Percentiles rank a stretch among this genome's conserved stretches.
phyloP scores from a whole-genome alignment of 2,797 vertebrate genomes.

The Varecia variegata region DNA sequence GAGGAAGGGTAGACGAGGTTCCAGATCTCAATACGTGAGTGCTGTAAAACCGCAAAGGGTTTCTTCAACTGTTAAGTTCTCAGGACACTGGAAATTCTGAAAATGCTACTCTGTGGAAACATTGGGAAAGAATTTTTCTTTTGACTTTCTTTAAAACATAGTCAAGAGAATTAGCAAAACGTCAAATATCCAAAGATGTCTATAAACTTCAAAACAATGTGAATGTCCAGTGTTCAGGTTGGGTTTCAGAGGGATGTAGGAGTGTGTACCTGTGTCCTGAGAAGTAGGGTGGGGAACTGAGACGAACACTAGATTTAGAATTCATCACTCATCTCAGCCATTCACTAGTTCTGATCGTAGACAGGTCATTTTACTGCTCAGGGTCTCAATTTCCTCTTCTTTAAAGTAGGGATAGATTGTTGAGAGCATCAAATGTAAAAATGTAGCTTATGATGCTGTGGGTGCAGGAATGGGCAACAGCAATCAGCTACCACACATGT shows the following conservation, averaged over 20 bases:
- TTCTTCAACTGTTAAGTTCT: not conserved
- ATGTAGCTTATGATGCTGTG: not conserved
- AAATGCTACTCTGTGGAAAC: not conserved
- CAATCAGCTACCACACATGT: not conserved
- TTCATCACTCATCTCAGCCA: not conserved
- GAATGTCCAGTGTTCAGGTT: not conserved
- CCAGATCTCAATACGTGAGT: not conserved
- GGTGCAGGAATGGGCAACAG: not conserved
- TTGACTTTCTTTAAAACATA: not conserved
- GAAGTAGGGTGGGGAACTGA: not conserved
- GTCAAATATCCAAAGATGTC: not conserved
- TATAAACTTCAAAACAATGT: not conserved
- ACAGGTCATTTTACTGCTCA: not conserved
- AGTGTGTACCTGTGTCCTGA: not conserved
- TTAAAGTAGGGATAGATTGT: not conserved
- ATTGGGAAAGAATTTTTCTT: not conserved
- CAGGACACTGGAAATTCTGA: not conserved
- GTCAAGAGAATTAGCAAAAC: constrained; percentile 4
- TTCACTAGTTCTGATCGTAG: not conserved
- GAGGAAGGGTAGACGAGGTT: not conserved
- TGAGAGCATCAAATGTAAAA: not conserved
- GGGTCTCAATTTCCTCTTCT: not conserved
- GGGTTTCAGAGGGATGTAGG: not conserved
- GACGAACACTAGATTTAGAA: not conserved
- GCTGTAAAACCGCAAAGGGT: not conserved